Base-by-base conservation (phyloP, 2,888 invertebrate species). In the Phalera bucephala region DNA sequence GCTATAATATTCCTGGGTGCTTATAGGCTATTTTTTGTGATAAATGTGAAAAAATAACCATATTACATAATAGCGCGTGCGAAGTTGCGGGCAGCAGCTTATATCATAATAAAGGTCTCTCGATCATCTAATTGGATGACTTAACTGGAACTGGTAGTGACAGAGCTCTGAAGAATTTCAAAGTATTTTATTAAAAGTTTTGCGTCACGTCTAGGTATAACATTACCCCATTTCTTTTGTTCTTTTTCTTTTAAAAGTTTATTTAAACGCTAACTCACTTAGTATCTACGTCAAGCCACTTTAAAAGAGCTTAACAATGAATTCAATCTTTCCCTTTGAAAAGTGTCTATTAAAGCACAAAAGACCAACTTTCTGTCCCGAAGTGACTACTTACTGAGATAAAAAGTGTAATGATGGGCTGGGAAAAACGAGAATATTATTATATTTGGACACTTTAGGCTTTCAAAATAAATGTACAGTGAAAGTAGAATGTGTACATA, bases 141-240 rank as follows among this genome's bases (percentile, higher is more conserved):
- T 54, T 52, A 52, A 46, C 9, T 21, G 41, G 51, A 48, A 59
- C 43, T 47, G 40, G 31, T 33, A 40, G 49, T 34, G 51, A 50
- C 48, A 53, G 48, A 52, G 48, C 52, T 59, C 56, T 57, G 62
- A 57, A 64, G 58, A 55, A 68, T 66, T 65, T 40, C 53, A 41
- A 69, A 67, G 58, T 59, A 53, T 68, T 68, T 71, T 71, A 69
- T 67, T 72, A 65, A 69, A 74, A 69, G 61, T 73, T 71, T 61
- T 36, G 52, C 61, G 62, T 60, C 60, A 62, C 65, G 64, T 52
- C 64, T 60, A n/a, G n/a, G n/a, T n/a, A 63, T 72, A 63, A 65
- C 59, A 43, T 56, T 61, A 56, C 55, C 49, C 40, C 49, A 57
- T 39, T 55, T 58, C 58, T 63, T 64, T 64, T 54, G 58, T 59